Evolutionary conservation across 2,113 vertebrate genomes (phyloP), one percentile per base, ranked within the genome.

Genomic region (Antechinus stuartii): DNA sequence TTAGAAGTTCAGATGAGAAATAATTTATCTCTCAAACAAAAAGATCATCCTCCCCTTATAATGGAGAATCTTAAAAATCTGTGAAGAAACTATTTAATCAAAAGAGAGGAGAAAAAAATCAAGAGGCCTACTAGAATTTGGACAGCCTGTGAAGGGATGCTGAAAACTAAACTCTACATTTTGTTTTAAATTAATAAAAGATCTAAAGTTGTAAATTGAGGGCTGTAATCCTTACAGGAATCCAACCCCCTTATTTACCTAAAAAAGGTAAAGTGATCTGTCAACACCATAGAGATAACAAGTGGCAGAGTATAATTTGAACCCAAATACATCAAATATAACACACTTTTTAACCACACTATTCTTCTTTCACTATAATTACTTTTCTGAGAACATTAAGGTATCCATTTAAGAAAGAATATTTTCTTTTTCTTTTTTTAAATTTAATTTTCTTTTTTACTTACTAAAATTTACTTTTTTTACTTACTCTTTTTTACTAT

Each of bases 1-100:
- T 46, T 47, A 53, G 42, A 61, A 84, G 90, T 49, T 96, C 76
- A 42, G 84, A 91, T 26, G 92, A 96, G 94, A 94, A 97, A 91
- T 89, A 49, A 93, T 61, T 84, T n/a, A 0, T 47, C 61, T 56
- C 95, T 90, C 93, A 91, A 94, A 84, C 19, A 12, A 84, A 84
- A 76, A 76, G 2, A 84, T 84, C 35, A 84, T 84, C 5, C 16
- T 84, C 2, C 2, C 35, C 16, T 22, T 8, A 22, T 42, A 84
- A 16, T 84, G 16, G 16, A 42, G 30, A 76, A 76, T n/a, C 35
- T n/a, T 76, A 16, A 76, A 76, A 76, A n/a, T 7, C 6, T 84
- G 1, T 42, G 61, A 84, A 84, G 35, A 84, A 84, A 22, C 35
- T 42, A 7, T 42, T 76, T n/a, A 84, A 22, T 42, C 35, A 84